A percentile compares a stretch with the other conserved stretches of the same genome.
These are phyloP conservation scores for Augochlorella aurata DNA, from an alignment of 2,888 invertebrate genomes.

Conservation along the genomic window DNA sequence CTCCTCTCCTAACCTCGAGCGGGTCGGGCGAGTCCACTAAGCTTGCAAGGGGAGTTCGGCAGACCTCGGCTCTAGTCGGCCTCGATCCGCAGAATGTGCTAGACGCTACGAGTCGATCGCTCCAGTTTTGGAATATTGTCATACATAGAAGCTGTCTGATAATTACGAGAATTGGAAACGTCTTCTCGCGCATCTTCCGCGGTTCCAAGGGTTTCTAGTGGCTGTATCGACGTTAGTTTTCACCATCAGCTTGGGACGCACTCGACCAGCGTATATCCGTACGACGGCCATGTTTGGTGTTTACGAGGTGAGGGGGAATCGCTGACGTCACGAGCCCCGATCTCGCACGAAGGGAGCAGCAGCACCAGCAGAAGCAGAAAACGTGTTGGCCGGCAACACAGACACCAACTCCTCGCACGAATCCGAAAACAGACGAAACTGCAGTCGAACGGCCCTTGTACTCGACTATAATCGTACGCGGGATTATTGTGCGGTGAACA, in stretches of 20 bases:
- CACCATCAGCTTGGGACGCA: conserved; percentile 66
- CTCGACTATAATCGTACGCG: conserved; percentile 39
- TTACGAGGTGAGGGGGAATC: conserved; percentile 80
- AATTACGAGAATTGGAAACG: conserved; percentile 32
- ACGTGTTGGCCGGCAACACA: conserved; percentile 67
- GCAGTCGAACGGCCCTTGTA: conserved; percentile 19
- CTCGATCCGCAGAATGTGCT: conserved; percentile 81
- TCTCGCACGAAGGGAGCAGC: conserved; percentile 73
- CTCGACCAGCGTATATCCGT: conserved; percentile 74
- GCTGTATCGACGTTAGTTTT: conserved; percentile 57
- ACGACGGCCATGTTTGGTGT: conserved; percentile 82
- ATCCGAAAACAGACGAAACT: conserved; percentile 18
- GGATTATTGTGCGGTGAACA: conserved; percentile 38
- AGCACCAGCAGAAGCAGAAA: conserved; percentile 64
- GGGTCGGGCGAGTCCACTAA: conserved; percentile 81
- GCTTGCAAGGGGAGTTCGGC: conserved; percentile 77
- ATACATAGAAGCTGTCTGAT: conserved; percentile 28
- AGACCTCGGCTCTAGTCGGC: conserved; percentile 80
- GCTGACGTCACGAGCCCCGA: conserved; percentile 79
- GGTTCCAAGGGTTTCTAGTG: conserved; percentile 40
- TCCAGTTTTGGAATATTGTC: conserved; percentile 59
- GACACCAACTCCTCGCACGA: conserved; percentile 30
- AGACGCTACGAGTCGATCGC: conserved; percentile 73
- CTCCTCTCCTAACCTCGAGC: conserved; percentile 67
- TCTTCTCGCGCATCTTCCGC: conserved; percentile 42